Evolutionary conservation across 2,888 invertebrate genomes (phyloP), one percentile per base, ranked within the genome.

Genomic region (Hirtodrosophila alboralis): DNA sequence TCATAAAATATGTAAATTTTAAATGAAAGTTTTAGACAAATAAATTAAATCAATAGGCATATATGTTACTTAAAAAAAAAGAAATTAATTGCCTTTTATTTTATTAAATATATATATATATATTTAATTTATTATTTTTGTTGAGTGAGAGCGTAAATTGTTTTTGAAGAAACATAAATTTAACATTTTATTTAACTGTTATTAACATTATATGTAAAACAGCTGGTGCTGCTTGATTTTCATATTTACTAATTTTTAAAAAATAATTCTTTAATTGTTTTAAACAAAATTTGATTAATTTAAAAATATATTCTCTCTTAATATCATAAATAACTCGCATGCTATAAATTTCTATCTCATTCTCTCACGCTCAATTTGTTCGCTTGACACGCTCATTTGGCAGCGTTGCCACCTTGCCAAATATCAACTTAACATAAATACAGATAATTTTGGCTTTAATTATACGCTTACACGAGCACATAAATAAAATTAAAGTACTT

Each of bases 401-500:
- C 34, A 36, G 73, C 31, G 73, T 73, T 73, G 68, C 68, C 68
- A 69, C 61, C 52, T n/a, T 2, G n/a, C 4, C 14, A 12, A 14
- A 1, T 31, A 6, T 28, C 6, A 1, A 18, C n/a, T 5, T 16
- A 9, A 2, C 6, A 12, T 10, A 27, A 13, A 8, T n/a, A 12
- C n/a, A 45, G 4, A 23, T 2, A 13, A 14, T 43, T 9, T 1
- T 23, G 6, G 3, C 8, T 10, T 13, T 5, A 21, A n/a, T 18
- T 13, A 10, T 14, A 30, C 14, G 30, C 8, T 7, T 10, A 6
- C 3, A 7, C 1, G 3, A 3, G 3, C 7, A 7, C 1, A 0
- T 21, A 3, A 13, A 13, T 18, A 30, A 18, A 12, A 8, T 2
- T 3, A 1, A 8, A 6, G 8, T 7, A 3, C 1, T 7, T n/a